Conservation (phyloP, 2,888 invertebrate species). For the Acrobasis consociella region DNA sequence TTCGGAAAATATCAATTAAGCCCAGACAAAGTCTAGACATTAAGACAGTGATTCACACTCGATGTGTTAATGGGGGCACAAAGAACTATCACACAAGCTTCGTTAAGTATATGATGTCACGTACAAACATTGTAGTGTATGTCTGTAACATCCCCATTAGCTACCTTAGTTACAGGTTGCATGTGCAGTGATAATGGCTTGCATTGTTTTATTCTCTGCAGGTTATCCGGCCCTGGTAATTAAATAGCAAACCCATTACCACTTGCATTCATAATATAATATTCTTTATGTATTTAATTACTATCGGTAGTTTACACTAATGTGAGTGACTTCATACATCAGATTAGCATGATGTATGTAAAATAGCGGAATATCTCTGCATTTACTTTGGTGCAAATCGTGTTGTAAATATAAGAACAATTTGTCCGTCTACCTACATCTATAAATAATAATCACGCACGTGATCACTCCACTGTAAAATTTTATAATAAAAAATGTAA, state of each 20-base stretch:
- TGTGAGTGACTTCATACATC: slow-evolving; percentile 7
- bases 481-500: not conserved
- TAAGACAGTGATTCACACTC: slow-evolving; percentile 7
- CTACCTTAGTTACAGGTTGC: slow-evolving; percentile 10
- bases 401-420: no score
- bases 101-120: not conserved
- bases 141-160: slow-evolving; percentile 3
- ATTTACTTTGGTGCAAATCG: no score
- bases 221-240: slow-evolving; percentile 16
- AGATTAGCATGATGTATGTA: not conserved
- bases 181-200: slow-evolving; percentile 24
- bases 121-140: not conserved
- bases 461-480: not conserved
- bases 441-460: not conserved
- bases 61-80: slow-evolving; percentile 12
- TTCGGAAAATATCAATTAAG: not conserved
- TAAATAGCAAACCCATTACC: slow-evolving; percentile 16
- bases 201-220: slow-evolving; percentile 22
- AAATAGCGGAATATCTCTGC: no score
- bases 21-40: slow-evolving; percentile 9
- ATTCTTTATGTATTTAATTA: slow-evolving; percentile 1
- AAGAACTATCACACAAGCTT: not conserved
- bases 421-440: no score
- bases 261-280: slow-evolving; percentile 8
- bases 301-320: not conserved